A percentile compares a stretch with the other conserved stretches of the same genome.
These are phyloP conservation scores for Balaeniceps rex DNA, from an alignment of 2,113 vertebrate species.

Conservation along the genomic window DNA sequence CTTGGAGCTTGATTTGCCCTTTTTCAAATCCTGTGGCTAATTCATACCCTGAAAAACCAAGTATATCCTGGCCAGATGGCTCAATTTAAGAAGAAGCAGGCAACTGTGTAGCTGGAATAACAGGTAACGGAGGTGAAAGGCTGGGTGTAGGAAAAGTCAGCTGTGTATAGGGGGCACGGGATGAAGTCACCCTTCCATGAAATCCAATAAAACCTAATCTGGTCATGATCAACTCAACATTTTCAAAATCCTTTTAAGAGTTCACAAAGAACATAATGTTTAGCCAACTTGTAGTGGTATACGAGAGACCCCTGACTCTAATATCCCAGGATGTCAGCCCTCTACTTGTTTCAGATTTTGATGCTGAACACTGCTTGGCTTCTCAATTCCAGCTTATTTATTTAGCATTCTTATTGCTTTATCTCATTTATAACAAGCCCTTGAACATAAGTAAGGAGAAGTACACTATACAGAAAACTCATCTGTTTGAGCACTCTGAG, in stretches of 20 bases:
- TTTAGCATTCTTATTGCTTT: not conserved
- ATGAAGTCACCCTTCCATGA: conserved; percentile 10
- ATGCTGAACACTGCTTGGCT: conserved; percentile 12
- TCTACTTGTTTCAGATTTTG: not conserved
- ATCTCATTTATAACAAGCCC: not conserved
- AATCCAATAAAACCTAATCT: conserved; percentile 44
- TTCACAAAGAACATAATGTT: not conserved
- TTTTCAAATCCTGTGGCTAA: not conserved
- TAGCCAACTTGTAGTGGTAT: not conserved
- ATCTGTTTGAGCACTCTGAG: not conserved
- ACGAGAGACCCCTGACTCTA: not conserved
- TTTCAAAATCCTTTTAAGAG: conserved; percentile 26
- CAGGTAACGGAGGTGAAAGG: conserved; percentile 37
- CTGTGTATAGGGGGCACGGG: not conserved
- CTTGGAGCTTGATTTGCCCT: not conserved
- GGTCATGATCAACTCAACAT: conserved; percentile 27
- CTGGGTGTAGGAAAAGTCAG: not conserved
- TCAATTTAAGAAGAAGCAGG: not conserved
- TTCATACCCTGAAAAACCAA: not conserved
- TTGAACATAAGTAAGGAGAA: not conserved
- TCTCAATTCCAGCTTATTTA: not conserved
- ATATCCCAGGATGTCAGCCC: conserved; percentile 4
- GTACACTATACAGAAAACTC: not conserved
- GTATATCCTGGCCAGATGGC: not conserved
- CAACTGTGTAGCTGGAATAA: not conserved